phyloP scores from a whole-genome alignment of 2,113 vertebrate genomes.

The Sphyrna mokarran region DNA sequence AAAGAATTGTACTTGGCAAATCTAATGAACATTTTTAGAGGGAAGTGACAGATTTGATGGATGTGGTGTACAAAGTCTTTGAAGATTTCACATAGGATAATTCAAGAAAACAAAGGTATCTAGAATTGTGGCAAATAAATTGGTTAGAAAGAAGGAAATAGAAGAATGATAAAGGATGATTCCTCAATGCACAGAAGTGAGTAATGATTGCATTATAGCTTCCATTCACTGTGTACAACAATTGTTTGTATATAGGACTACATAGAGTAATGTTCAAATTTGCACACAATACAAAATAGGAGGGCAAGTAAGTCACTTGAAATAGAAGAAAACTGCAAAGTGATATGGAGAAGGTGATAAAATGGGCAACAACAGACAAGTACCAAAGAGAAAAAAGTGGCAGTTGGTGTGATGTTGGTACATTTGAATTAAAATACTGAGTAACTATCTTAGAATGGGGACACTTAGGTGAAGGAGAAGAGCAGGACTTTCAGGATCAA shows the following conservation, averaged over 20 bases:
- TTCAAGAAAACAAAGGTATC: not conserved
- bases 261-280: not conserved
- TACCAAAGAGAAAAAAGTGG: too few relatives aligned
- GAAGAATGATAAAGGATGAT: not conserved
- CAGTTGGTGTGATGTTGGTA: too few relatives aligned
- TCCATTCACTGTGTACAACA: not conserved
- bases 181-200: not conserved
- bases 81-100: not conserved
- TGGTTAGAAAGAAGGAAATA: not conserved
- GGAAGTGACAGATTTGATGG: not conserved
- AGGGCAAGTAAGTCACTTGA: not conserved
- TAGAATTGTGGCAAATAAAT: not conserved
- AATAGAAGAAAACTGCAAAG: not conserved
- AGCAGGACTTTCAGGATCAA: too few relatives aligned
- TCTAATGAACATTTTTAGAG: not conserved
- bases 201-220: not conserved
- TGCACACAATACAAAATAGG: not conserved
- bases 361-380: too few relatives aligned
- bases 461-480: too few relatives aligned
- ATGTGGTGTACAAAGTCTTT: not conserved
- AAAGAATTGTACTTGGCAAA: not conserved
- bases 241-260: not conserved
- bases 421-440: too few relatives aligned
- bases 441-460: too few relatives aligned
- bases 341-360: too few relatives aligned